These are phyloP conservation scores for Osmerus eperlanus DNA, from an alignment of 2,113 vertebrate species.

Conservation along the genomic window DNA sequence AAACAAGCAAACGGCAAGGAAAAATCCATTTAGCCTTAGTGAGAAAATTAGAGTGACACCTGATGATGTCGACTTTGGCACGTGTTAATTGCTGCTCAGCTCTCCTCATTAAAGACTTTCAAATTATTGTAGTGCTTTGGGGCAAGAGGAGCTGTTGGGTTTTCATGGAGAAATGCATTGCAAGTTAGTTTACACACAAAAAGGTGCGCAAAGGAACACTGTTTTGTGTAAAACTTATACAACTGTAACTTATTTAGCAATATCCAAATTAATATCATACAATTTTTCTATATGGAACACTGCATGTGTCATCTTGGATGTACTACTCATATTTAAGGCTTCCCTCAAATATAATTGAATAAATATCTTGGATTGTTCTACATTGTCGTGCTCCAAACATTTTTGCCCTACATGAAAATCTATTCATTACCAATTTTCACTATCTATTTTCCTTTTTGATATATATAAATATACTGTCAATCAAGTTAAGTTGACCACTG, in stretches of 20 bases:
- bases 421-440: too few relatives aligned
- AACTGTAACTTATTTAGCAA: neutral
- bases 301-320: neutral
- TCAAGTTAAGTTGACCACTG: neutral
- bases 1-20: conserved; percentile 40
- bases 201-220: neutral
- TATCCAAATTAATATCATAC: neutral
- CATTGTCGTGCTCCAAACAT: too few relatives aligned
- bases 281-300: neutral
- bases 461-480: neutral
- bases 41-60: conserved; percentile 93
- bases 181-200: neutral
- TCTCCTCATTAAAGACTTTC: conserved; percentile 94
- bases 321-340: too few relatives aligned
- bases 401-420: too few relatives aligned
- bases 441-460: neutral
- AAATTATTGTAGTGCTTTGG: conserved; percentile 83
- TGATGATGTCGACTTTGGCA: conserved; percentile 96
- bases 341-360: too few relatives aligned
- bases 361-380: too few relatives aligned
- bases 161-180: conserved; percentile 22
- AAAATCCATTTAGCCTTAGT: conserved; percentile 83
- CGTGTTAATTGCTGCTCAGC: conserved; percentile 94
- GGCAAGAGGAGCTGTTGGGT: conserved; percentile 59
- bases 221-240: neutral